A percentile compares a stretch with the other conserved stretches of the same genome.
Evolutionary conservation across 2,113 vertebrate species (phyloP).

Genomic region (Donacobius atricapilla): DNA sequence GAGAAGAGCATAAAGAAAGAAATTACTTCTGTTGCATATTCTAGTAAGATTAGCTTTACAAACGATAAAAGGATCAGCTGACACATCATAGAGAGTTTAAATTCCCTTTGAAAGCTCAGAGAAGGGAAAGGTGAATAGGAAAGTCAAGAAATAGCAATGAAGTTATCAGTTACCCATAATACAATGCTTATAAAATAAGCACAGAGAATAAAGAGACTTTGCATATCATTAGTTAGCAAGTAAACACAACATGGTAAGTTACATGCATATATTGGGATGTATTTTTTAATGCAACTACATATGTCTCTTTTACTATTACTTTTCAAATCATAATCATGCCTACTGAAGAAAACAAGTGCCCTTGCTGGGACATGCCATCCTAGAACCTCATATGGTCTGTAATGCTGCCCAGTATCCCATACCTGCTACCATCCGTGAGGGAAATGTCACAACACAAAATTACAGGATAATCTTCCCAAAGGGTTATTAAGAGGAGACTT

Average conservation of each 20-base stretch:
- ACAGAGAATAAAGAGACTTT: not conserved
- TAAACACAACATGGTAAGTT: not conserved
- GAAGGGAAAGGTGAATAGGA: not conserved
- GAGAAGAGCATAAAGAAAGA: not conserved
- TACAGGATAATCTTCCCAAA: not conserved
- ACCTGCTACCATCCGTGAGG: not conserved
- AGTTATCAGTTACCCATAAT: not conserved
- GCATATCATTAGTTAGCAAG: not conserved
- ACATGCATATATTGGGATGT: no score
- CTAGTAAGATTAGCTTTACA: not conserved
- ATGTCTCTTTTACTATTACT: not conserved
- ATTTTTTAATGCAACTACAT: not conserved
- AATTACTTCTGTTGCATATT: not conserved
- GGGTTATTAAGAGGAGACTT: not conserved
- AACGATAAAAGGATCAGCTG: not conserved
- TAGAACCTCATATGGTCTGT: fast-evolving
- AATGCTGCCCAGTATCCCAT: not conserved
- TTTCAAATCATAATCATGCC: not conserved
- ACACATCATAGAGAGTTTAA: not conserved
- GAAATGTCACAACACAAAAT: not conserved
- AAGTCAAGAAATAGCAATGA: not conserved
- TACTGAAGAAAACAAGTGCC: not conserved
- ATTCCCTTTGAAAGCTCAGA: not conserved
- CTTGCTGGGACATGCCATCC: not conserved
- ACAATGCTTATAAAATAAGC: not conserved